Evolutionary conservation across 2,888 invertebrate genomes (phyloP), one percentile per base, ranked within the genome.

Genomic region (Ochropacha duplaris): DNA sequence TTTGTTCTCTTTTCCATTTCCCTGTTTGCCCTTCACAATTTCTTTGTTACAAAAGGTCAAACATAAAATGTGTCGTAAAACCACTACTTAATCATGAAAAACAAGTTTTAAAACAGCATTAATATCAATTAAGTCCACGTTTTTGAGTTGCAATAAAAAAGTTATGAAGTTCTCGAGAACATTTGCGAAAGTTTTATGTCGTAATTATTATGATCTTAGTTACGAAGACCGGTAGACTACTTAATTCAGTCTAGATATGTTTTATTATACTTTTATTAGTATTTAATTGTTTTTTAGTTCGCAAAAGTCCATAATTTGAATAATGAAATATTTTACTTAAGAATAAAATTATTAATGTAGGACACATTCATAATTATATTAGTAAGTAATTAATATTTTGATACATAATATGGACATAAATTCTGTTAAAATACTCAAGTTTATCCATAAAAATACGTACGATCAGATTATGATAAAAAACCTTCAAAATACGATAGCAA

Each of bases 111-210:
- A 54, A 66, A 64, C 54, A 59, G 65, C 59, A 65, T 66, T 62
- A 62, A 68, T 66, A 60, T 62, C 57, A 59, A 64, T 68, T 64
- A 64, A 22, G 54, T n/a, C 49, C 49, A 49, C 59, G 57, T 51
- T 59, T 62, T 60, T 52, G 63, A 63, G 66, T 64, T 59, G 31
- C 51, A 65, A 56, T 56, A 55, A 60, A 54, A 57, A 57, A 58
- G 57, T 59, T 11, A 36, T 56, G 56, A 56, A 63, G 49, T 51
- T 31, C 16, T 58, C 16, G 22, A 54, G 52, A 55, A n/a, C 36
- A 36, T 36, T 36, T n/a, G 36, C 36, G 49, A 49, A 58, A 49
- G 49, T 22, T 49, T 49, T 14, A 49, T 49, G 22, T 5, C 14
- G 36, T 36, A n/a, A 9, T 36, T 1, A n/a, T 36, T 36, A 36